phyloP scores from a whole-genome alignment of 2,797 vertebrate species.

The Scomberomorus guttatus region DNA sequence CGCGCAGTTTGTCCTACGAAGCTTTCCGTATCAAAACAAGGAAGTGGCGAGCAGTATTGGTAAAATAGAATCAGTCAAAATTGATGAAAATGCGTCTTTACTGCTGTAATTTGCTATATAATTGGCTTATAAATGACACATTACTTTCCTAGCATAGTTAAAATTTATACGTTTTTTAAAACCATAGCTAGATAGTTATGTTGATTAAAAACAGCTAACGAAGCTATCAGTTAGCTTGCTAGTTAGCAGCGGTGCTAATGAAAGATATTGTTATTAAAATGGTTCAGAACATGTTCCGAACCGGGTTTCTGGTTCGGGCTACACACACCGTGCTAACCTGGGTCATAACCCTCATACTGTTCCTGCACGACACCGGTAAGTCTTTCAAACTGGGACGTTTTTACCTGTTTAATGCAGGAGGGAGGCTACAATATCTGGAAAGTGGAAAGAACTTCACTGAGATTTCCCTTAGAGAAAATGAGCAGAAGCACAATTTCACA shows the following conservation, averaged over 20 bases:
- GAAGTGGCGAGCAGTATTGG: constrained; percentile 32
- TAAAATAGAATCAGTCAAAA: not conserved
- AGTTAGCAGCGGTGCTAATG: constrained; percentile 29
- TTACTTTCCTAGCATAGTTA: accelerated
- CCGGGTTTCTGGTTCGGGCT: constrained; percentile 86
- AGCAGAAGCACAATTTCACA: no score
- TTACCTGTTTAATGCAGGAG: no score
- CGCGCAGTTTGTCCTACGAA: constrained; percentile 36
- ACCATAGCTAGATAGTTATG: not conserved
- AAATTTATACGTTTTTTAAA: not conserved
- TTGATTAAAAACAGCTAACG: constrained; percentile 42
- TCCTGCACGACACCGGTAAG: constrained; percentile 93
- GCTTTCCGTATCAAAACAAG: constrained; percentile 66
- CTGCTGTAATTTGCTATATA: accelerated
- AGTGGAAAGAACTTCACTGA: no score
- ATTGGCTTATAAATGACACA: accelerated
- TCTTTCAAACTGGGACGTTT: not conserved
- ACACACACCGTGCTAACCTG: constrained; percentile 88
- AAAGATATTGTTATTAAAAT: constrained; percentile 27
- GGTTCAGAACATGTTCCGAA: constrained; percentile 78
- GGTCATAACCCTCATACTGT: constrained; percentile 85
- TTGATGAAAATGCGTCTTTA: accelerated
- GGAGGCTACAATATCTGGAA: no score
- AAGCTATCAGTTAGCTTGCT: constrained; percentile 3
- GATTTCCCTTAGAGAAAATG: no score